Evolutionary conservation across 2,888 invertebrate genomes (phyloP).

Genomic region (Drosophila pegasa): DNA sequence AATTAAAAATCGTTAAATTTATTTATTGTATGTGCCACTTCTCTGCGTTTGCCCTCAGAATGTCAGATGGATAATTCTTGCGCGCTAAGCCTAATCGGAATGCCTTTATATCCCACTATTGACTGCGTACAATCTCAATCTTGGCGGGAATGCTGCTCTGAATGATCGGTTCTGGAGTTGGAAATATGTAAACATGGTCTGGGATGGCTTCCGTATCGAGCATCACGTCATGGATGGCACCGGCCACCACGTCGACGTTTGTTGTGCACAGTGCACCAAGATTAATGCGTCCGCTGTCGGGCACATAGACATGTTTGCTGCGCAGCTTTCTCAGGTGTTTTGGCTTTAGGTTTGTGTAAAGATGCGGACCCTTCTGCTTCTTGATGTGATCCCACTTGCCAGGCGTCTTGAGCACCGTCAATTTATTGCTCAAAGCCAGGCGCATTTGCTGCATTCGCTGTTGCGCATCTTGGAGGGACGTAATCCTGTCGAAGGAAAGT

Average conservation of each 20-base stretch:
- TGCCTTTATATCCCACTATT: background rate
- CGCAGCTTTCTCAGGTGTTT: slow-evolving; percentile 35
- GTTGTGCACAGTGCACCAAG: slow-evolving; percentile 24
- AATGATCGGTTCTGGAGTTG: background rate
- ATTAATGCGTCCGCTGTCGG: slow-evolving; percentile 51
- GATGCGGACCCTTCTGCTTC: slow-evolving; percentile 37
- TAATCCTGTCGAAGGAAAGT: slow-evolving; percentile 9
- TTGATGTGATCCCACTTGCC: slow-evolving; percentile 45
- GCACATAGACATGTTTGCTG: slow-evolving; percentile 46
- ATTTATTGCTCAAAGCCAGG: slow-evolving; percentile 21
- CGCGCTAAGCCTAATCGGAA: background rate
- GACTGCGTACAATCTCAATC: background rate
- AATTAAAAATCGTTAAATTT: slow-evolving; percentile 17
- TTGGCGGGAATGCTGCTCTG: background rate
- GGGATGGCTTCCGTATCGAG: background rate
- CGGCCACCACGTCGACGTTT: slow-evolving; percentile 44
- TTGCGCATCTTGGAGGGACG: slow-evolving; percentile 32
- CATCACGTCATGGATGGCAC: slow-evolving; percentile 43
- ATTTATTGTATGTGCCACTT: slow-evolving; percentile 12
- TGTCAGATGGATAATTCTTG: background rate
- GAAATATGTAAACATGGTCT: background rate
- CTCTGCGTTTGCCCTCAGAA: background rate
- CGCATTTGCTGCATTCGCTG: slow-evolving; percentile 35
- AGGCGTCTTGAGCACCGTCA: slow-evolving; percentile 38
- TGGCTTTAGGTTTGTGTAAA: slow-evolving; percentile 27